Percentiles rank a stretch among this genome's conserved stretches.
Conservation (phyloP, 2,113 vertebrate genomes). For the Caranx melampygus region DNA sequence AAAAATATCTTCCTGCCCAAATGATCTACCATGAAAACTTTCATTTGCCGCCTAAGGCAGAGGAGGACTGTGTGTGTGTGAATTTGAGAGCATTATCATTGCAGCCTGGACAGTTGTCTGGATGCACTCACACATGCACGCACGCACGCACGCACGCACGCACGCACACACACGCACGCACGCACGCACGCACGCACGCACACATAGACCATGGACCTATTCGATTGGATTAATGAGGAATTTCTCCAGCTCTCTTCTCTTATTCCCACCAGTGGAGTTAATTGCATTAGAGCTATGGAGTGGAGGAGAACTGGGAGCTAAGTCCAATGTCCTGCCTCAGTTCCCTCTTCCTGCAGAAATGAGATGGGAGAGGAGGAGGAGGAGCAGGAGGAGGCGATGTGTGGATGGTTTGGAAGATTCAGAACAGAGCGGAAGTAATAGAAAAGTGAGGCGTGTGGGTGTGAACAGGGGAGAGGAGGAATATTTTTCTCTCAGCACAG, state of each 20-base stretch:
- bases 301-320: constrained; percentile 65
- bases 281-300: constrained; percentile 80
- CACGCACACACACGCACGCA: constrained; percentile 4
- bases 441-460: constrained; percentile 38
- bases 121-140: background rate
- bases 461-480: constrained; percentile 22
- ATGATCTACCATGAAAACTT: constrained; percentile 44
- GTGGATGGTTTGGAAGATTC: constrained; percentile 25
- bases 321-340: constrained; percentile 64
- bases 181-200: constrained; percentile 2
- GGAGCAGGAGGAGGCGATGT: constrained; percentile 2
- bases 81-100: constrained; percentile 2
- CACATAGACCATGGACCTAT: constrained; percentile 1
- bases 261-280: constrained; percentile 75
- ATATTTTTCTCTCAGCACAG: constrained; percentile 3
- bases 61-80: background rate
- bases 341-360: constrained; percentile 53
- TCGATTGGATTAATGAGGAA: constrained; percentile 77
- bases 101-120: constrained; percentile 6
- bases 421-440: constrained; percentile 37
- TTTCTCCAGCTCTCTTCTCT: constrained; percentile 63
- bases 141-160: constrained; percentile 1
- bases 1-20: constrained; percentile 26
- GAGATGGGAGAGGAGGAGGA: constrained; percentile 36
- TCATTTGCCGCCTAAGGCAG: constrained; percentile 47